Percentiles rank a stretch among this genome's conserved stretches.
Conservation (phyloP, 1,140 invertebrate species). For the Lepidurus couesii region DNA sequence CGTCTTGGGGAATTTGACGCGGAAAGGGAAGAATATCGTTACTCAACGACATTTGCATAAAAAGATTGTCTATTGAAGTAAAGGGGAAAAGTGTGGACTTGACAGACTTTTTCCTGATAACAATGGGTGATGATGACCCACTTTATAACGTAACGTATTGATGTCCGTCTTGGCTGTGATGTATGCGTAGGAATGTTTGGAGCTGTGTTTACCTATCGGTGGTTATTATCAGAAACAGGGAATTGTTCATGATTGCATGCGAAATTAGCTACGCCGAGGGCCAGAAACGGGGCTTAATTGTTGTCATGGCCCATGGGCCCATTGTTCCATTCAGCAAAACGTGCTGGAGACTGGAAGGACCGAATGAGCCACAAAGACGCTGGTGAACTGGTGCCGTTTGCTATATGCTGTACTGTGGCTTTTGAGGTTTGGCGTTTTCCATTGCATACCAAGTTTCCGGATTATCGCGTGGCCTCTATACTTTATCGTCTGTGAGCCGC, state of each 20-base stretch:
- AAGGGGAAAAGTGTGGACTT: background rate
- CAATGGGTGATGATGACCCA: background rate
- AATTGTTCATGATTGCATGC: background rate
- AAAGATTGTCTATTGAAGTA: background rate
- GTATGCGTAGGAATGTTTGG: background rate
- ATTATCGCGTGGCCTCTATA: background rate
- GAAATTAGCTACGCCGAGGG: background rate
- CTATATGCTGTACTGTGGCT: background rate
- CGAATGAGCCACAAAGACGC: background rate
- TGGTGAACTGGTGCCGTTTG: background rate
- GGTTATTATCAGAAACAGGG: background rate
- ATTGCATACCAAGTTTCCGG: background rate
- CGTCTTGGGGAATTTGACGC: background rate
- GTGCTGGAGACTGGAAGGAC: background rate
- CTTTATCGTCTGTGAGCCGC: background rate
- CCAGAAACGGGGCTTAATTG: background rate
- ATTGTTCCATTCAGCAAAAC: background rate
- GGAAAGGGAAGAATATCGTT: background rate
- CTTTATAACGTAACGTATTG: background rate
- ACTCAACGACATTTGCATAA: background rate
- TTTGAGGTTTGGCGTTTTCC: background rate
- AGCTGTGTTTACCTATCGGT: background rate
- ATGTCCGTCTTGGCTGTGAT: background rate
- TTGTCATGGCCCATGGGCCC: background rate
- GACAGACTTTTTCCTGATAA: background rate